These are phyloP conservation scores for Holothuria glaberrima DNA, from an alignment of 35 echinoderm and acorn worm species.

Conservation along the genomic window DNA sequence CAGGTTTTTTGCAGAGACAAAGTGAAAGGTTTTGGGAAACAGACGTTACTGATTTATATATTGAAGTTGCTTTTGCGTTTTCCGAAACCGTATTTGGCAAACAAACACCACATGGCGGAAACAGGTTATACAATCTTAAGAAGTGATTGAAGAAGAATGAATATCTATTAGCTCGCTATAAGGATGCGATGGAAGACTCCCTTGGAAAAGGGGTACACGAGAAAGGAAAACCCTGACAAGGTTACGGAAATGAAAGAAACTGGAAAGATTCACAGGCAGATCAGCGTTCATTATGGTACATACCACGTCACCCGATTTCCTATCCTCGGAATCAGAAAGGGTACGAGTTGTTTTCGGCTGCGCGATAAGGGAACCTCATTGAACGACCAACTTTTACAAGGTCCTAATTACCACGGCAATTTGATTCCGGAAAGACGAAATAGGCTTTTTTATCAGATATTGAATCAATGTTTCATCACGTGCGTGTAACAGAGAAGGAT, in stretches of 20 bases:
- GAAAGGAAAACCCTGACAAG: slow-evolving; percentile 13
- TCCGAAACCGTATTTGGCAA: no score
- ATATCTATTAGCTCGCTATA: not conserved
- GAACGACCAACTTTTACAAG: slow-evolving; percentile 64
- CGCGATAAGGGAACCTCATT: slow-evolving; percentile 51
- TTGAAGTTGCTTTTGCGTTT: no score
- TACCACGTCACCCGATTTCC: slow-evolving; percentile 62
- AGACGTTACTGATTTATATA: not conserved
- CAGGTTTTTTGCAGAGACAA: not conserved
- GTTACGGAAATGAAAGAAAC: slow-evolving; percentile 13
- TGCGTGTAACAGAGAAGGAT: slow-evolving; percentile 18
- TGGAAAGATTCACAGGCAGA: not conserved
- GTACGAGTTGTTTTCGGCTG: slow-evolving; percentile 67
- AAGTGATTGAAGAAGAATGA: no score
- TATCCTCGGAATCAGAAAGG: slow-evolving; percentile 44
- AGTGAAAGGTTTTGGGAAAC: not conserved
- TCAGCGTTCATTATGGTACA: slow-evolving; percentile 48
- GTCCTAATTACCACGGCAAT: slow-evolving; percentile 59
- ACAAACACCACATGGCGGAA: no score
- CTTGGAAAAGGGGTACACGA: slow-evolving; percentile 46
- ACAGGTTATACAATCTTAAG: no score
- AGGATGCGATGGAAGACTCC: slow-evolving; percentile 23
- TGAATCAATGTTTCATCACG: no score
- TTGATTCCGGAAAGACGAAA: slow-evolving; percentile 51
- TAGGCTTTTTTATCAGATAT: not conserved